Evolutionary conservation across 2,888 invertebrate species (phyloP), one percentile per base, ranked within the genome.

Genomic region (Chymomyza amoena): DNA sequence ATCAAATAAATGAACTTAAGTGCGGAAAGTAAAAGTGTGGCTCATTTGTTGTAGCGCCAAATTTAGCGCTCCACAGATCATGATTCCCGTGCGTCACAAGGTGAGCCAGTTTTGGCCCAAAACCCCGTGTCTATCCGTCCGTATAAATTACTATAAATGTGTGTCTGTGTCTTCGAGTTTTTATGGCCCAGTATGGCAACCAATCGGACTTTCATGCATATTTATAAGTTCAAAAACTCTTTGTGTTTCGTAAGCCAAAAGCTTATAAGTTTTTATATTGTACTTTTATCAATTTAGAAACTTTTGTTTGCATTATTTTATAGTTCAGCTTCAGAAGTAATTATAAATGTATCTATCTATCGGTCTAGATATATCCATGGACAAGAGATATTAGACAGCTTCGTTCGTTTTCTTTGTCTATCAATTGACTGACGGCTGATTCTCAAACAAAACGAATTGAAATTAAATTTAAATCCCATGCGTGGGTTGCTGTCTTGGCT

Each of bases 161-260:
- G 69, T 62, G 50, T 70, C 68, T 62, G 66, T 75, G 64, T 70
- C 32, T 32, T 32, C 9, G 63, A 66, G 59, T 75, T 87, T 32
- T 80, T 80, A 85, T 77, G 77, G 69, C 70, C 77, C 70, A 83
- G 77, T 76, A 77, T 73, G 81, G 75, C 56, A 57, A 66, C 66
- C 54, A 63, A 60, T 69, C 18, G 20, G 62, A 69, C 36, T 39
- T 69, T 72, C 70, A 86, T 84, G 81, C 84, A 84, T 88, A 84
- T 84, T 84, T 74, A 88, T 74, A 81, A 75, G 62, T 59, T 63
- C 45, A 65, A 28, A 60, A 66, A 76, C 67, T 65, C 69, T 51
- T 70, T 70, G 51, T 15, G 69, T 45, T 59, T 57, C 51, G 60
- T 66, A 64, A 0, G 32, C 6, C 67, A 61, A 65, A 13, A 45